A percentile compares a stretch with the other conserved stretches of the same genome.
These are phyloP conservation scores for Pocillopora meandrina DNA, from an alignment of 92 coral and sea anemone species.

Conservation along the genomic window DNA sequence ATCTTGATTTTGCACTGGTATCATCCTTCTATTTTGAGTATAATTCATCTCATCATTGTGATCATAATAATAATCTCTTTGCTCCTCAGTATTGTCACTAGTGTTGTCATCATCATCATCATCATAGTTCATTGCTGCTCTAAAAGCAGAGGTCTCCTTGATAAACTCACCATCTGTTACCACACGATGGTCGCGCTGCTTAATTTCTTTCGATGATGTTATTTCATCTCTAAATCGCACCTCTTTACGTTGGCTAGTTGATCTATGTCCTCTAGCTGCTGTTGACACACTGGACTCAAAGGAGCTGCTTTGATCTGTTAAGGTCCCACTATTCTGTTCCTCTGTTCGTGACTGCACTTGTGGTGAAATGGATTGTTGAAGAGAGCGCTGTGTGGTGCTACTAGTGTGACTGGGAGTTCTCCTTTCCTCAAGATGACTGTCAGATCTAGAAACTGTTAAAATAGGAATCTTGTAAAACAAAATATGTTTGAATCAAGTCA, in stretches of 20 bases:
- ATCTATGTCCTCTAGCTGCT: constrained; percentile 13
- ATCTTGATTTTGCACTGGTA: constrained; percentile 10
- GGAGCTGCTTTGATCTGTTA: constrained; percentile 72
- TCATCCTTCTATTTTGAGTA: constrained; percentile 15
- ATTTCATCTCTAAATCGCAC: constrained; percentile 59
- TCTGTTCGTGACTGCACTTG: constrained; percentile 23
- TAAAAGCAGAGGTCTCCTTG: constrained; percentile 80
- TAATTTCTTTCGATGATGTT: background rate
- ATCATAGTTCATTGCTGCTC: constrained; percentile 91
- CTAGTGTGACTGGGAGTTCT: constrained; percentile 49
- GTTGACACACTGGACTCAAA: constrained; percentile 54
- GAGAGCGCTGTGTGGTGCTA: constrained; percentile 25
- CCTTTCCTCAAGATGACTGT: constrained; percentile 55
- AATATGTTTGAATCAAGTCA: too few relatives aligned
- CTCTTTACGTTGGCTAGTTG: constrained; percentile 44
- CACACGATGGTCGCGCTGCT: constrained; percentile 13
- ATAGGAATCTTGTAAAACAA: too few relatives aligned
- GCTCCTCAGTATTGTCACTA: constrained; percentile 29
- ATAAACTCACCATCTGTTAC: constrained; percentile 72
- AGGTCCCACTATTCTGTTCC: constrained; percentile 39
- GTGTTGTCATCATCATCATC: constrained; percentile 38
- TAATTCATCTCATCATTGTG: constrained; percentile 12
- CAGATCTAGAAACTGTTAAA: constrained; percentile 58
- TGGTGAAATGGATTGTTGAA: constrained; percentile 23
- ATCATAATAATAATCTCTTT: constrained; percentile 25